Conservation (phyloP, 2,797 vertebrate genomes). For the Arnoldichthys spilopterus region DNA sequence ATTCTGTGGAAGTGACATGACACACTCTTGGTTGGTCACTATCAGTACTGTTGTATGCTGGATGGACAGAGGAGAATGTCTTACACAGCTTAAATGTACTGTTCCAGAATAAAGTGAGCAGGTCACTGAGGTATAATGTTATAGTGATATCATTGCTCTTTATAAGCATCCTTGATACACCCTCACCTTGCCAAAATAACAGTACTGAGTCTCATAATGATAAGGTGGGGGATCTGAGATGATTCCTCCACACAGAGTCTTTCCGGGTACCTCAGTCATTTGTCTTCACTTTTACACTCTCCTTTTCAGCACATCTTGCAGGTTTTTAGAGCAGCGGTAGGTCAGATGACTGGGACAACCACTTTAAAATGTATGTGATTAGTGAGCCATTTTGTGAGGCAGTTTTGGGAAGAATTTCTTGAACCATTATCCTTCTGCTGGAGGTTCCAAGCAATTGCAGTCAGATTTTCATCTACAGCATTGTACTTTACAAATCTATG, state of each 20-base stretch:
- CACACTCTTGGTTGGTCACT: too few species aligned
- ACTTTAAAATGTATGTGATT: background rate
- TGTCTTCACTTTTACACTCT: background rate
- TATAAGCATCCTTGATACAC: background rate
- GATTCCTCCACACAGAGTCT: background rate
- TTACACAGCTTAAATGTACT: too few species aligned
- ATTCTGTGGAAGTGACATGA: too few species aligned
- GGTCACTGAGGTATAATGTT: background rate
- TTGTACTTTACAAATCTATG: background rate
- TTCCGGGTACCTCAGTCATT: background rate
- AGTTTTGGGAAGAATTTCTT: constrained; percentile 5
- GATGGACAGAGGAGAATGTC: too few species aligned
- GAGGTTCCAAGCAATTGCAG: background rate
- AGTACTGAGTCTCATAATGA: background rate
- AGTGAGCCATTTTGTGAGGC: constrained; percentile 7
- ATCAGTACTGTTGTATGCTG: too few species aligned
- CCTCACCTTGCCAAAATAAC: background rate
- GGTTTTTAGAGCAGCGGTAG: background rate
- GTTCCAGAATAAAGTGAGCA: too few species aligned
- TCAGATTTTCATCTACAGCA: background rate
- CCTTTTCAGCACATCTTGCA: background rate
- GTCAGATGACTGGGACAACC: background rate
- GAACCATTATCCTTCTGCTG: background rate
- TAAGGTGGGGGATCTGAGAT: background rate
- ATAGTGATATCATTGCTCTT: background rate